These are phyloP conservation scores for Artemisiospiza belli DNA, from an alignment of 2,113 vertebrate species.

Conservation along the genomic window DNA sequence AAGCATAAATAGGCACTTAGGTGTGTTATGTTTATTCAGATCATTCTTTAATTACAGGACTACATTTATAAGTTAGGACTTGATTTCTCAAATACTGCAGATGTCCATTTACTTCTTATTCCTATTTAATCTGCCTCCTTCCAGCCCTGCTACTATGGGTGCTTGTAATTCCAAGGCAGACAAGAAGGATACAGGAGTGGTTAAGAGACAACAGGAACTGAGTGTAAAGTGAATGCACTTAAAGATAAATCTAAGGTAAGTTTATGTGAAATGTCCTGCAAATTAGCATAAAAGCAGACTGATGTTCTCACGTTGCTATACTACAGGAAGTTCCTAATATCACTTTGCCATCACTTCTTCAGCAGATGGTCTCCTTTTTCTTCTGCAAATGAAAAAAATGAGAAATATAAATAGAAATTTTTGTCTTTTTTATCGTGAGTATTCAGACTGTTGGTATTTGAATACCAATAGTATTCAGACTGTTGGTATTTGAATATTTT, in stretches of 20 bases:
- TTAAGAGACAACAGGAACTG: neutral
- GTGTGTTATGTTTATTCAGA: neutral
- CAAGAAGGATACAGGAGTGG: neutral
- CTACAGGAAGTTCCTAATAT: neutral
- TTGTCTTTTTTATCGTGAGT: neutral
- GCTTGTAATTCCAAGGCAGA: neutral
- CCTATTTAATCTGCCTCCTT: neutral
- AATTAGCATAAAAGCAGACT: neutral
- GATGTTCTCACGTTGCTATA: fast-evolving
- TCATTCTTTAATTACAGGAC: neutral
- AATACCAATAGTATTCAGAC: neutral
- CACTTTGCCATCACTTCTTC: neutral
- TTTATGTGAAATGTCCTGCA: neutral
- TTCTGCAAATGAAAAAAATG: neutral
- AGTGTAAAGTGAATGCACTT: neutral
- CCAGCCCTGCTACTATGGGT: neutral
- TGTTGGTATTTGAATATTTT: neutral
- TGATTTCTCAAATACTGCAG: neutral
- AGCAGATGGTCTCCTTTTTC: neutral
- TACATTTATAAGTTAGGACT: neutral
- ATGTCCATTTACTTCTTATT: neutral
- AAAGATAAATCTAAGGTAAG: neutral
- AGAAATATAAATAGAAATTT: neutral
- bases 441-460: neutral
- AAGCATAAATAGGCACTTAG: neutral